These are phyloP conservation scores for Leptinotarsa juncta DNA, from an alignment of 2,888 invertebrate species.

Conservation along the genomic window DNA sequence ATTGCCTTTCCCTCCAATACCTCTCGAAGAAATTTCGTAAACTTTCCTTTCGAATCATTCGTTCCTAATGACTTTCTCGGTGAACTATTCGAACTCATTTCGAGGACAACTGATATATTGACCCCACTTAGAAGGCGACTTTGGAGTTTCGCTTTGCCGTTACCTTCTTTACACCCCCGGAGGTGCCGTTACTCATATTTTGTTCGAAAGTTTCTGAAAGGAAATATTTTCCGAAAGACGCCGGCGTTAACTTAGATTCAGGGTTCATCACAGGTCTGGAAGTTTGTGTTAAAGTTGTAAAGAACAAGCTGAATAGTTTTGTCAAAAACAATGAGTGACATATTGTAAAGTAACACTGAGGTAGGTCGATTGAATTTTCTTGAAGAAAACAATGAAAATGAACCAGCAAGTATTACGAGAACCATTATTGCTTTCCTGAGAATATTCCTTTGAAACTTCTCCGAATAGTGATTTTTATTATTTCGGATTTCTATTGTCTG, in stretches of 20 bases:
- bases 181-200: background rate
- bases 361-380: too few species aligned
- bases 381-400: too few species aligned
- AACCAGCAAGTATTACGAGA: too few species aligned
- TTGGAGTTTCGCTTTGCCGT: background rate
- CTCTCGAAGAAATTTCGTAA: constrained; percentile 14
- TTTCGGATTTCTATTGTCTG: too few species aligned
- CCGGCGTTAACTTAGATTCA: background rate
- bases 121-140: constrained; percentile 16
- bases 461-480: too few species aligned
- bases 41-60: constrained; percentile 18
- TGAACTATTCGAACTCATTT: constrained; percentile 16
- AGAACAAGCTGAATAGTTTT: too few species aligned
- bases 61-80: constrained; percentile 14
- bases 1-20: background rate
- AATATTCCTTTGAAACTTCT: too few species aligned
- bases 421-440: too few species aligned
- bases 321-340: too few species aligned
- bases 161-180: background rate
- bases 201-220: background rate
- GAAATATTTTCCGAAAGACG: background rate
- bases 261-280: too few species aligned
- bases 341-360: too few species aligned
- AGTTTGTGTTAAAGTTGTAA: too few species aligned
- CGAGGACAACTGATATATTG: constrained; percentile 21